Conservation (phyloP, 2,113 vertebrate species). For the Dicrurus megarhynchus region DNA sequence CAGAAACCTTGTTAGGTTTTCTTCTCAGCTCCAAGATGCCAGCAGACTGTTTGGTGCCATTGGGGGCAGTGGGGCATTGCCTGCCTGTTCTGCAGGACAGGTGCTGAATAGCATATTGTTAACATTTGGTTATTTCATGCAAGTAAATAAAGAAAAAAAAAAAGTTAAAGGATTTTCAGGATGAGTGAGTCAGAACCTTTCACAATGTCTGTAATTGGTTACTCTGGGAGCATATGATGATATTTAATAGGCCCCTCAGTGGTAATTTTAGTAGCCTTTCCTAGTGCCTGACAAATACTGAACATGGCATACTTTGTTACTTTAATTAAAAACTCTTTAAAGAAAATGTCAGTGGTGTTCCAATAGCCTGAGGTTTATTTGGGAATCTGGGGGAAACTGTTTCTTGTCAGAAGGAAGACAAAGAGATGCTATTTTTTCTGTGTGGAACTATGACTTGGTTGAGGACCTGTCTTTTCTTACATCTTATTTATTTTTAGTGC, state of each 20-base stretch:
- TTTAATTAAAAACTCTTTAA: conserved; percentile 77
- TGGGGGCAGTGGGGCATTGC: background rate
- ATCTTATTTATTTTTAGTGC: background rate
- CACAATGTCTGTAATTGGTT: conserved; percentile 69
- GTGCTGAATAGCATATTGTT: conserved; percentile 1
- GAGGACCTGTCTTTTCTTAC: background rate
- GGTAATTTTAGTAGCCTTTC: conserved; percentile 67
- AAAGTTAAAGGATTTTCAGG: background rate
- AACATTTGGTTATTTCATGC: conserved; percentile 56
- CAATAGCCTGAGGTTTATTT: conserved; percentile 54
- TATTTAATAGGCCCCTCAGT: conserved; percentile 72
- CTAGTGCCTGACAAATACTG: conserved; percentile 71
- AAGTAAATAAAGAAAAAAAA: conserved; percentile 10
- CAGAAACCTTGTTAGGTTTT: background rate
- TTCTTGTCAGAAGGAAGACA: background rate
- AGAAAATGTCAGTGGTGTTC: conserved; percentile 75
- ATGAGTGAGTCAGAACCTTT: conserved; percentile 61
- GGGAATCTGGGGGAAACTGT: background rate
- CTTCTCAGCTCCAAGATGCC: background rate
- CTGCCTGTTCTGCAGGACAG: background rate
- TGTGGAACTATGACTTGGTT: background rate
- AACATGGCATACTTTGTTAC: conserved; percentile 66
- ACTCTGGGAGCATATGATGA: conserved; percentile 66
- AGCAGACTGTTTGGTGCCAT: background rate
- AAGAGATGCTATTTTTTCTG: background rate